Percentiles rank a stretch among this genome's conserved stretches.
Conservation (phyloP, 2,888 invertebrate genomes). For the Drosophila neotestacea region DNA sequence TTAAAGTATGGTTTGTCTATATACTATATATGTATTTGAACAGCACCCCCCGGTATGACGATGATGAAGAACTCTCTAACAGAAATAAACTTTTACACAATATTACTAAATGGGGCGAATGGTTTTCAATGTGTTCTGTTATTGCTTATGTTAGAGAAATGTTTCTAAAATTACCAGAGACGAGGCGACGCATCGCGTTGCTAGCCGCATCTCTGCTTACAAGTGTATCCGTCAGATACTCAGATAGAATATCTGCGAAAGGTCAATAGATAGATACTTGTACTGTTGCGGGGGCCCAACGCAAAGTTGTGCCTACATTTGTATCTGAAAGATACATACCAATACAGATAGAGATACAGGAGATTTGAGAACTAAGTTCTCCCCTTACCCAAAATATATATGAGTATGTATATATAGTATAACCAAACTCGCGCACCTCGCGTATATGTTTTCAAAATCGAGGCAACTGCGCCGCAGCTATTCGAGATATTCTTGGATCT, state of each 20-base stretch:
- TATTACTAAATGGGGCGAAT: slow-evolving; percentile 76
- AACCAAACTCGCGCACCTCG: slow-evolving; percentile 40
- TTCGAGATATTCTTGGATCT: slow-evolving; percentile 85
- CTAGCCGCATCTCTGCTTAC: slow-evolving; percentile 30
- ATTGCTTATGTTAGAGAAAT: slow-evolving; percentile 58
- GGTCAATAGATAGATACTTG: slow-evolving; percentile 38
- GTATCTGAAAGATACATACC: background rate
- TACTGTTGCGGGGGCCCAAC: slow-evolving; percentile 34
- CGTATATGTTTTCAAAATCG: slow-evolving; percentile 63
- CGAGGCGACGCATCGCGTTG: background rate
- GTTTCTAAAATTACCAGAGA: slow-evolving; percentile 72
- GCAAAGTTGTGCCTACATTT: slow-evolving; percentile 15
- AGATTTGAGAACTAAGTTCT: slow-evolving; percentile 38
- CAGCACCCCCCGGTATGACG: background rate
- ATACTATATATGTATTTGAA: background rate
- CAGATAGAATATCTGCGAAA: slow-evolving; percentile 58
- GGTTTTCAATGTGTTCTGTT: slow-evolving; percentile 59
- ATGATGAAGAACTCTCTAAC: slow-evolving; percentile 31
- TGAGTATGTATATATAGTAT: background rate
- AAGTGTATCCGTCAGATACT: slow-evolving; percentile 1
- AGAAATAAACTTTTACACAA: slow-evolving; percentile 80
- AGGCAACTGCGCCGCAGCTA: slow-evolving; percentile 68
- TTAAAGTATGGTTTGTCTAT: slow-evolving; percentile 50
- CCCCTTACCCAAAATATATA: slow-evolving; percentile 20
- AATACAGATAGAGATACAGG: background rate